Evolutionary conservation across 2,113 vertebrate genomes (phyloP).

Genomic region (Paracanthobrama guichenoti): DNA sequence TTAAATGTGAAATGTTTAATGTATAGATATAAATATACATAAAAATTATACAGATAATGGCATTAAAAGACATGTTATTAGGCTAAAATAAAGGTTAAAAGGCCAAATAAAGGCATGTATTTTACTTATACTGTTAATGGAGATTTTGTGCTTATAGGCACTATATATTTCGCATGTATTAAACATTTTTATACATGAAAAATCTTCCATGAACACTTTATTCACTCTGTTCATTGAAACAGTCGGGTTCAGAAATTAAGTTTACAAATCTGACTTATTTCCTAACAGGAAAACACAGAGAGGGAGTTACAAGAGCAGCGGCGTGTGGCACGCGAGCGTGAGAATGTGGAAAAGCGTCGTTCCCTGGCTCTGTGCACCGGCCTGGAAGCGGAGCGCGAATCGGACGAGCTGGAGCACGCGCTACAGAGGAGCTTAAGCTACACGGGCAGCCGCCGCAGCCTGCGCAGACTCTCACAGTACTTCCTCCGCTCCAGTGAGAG

Average conservation of each 20-base stretch:
- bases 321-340: conserved; percentile 72
- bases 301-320: conserved; percentile 77
- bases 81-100: neutral
- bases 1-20: neutral
- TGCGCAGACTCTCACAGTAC: conserved; percentile 65
- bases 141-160: neutral
- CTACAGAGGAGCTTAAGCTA: conserved; percentile 75
- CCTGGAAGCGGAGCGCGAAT: conserved; percentile 60
- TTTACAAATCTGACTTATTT: neutral
- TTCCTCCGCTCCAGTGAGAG: conserved; percentile 37
- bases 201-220: neutral
- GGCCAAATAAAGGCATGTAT: neutral
- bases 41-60: neutral
- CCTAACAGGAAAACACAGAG: conserved; percentile 75
- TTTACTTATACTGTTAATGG: no score
- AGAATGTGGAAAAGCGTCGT: conserved; percentile 72
- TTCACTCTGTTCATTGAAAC: neutral
- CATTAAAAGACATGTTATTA: neutral
- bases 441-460: conserved; percentile 72
- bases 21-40: no score
- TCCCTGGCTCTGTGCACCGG: conserved; percentile 73
- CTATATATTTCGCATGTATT: neutral
- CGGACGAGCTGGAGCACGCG: conserved; percentile 74
- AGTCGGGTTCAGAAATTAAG: neutral
- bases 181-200: neutral